These are phyloP conservation scores for Pachymerium ferrugineum DNA, from an alignment of 2,888 invertebrate species.

Conservation along the genomic window DNA sequence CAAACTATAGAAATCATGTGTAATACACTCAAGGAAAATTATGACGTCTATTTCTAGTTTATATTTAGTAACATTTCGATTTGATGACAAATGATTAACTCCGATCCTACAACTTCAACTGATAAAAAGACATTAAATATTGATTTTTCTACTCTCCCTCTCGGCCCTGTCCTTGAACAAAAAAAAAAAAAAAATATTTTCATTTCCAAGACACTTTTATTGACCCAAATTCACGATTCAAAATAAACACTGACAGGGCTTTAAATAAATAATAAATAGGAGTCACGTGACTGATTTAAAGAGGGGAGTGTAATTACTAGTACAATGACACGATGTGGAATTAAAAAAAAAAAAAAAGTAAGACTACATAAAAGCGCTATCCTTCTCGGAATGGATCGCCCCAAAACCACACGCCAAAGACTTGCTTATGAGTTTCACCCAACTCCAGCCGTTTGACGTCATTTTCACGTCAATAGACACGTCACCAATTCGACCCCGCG, in stretches of 20 bases:
- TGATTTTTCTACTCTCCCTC: background rate
- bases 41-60: background rate
- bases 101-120: background rate
- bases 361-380: no score
- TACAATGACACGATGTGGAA: slow-evolving; percentile 18
- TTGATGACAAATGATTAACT: background rate
- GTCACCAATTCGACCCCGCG: background rate
- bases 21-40: background rate
- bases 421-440: slow-evolving; percentile 19
- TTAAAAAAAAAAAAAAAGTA: no score
- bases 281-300: background rate
- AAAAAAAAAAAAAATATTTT: background rate
- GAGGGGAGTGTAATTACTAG: background rate
- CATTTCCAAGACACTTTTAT: background rate
- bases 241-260: background rate
- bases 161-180: slow-evolving; percentile 10
- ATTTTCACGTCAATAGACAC: slow-evolving; percentile 19
- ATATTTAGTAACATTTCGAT: slow-evolving; percentile 1
- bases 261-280: background rate
- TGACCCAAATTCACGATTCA: background rate
- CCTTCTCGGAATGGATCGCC: slow-evolving; percentile 1
- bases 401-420: slow-evolving; percentile 17
- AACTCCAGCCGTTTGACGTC: background rate
- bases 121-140: background rate
- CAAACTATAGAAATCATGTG: no score